Conservation (phyloP, 2,888 invertebrate genomes). For the Mesodorylaimus sp. region DNA sequence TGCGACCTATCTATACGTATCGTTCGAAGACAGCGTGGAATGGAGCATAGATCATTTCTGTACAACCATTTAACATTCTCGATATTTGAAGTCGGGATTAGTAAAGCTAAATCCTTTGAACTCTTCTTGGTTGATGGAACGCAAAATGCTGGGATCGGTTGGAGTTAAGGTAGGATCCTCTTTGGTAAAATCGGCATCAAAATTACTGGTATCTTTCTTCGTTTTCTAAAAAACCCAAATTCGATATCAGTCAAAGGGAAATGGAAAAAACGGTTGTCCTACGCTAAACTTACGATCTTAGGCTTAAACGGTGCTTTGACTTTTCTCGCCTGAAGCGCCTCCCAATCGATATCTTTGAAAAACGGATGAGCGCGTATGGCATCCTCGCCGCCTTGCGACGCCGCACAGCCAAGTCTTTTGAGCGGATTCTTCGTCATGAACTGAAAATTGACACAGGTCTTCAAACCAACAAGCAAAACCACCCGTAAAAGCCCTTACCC, state of each 20-base stretch:
- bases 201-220: constrained; percentile 89
- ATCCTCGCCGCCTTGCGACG: constrained; percentile 56
- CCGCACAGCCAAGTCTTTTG: constrained; percentile 74
- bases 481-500: constrained; percentile 35
- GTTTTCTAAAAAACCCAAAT: constrained; percentile 65
- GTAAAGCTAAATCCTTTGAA: constrained; percentile 93
- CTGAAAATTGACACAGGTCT: no score
- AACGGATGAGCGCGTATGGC: constrained; percentile 60
- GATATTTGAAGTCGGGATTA: constrained; percentile 56
- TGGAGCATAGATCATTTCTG: no score
- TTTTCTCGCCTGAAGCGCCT: constrained; percentile 65
- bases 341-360: constrained; percentile 87
- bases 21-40: no score
- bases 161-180: constrained; percentile 93
- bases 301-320: constrained; percentile 94
- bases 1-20: no score
- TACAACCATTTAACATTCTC: no score
- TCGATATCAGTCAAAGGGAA: no score
- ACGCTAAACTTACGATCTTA: constrained; percentile 65
- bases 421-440: constrained; percentile 96
- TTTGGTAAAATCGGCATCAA: constrained; percentile 96
- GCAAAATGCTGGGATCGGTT: constrained; percentile 64
- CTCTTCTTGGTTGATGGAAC: constrained; percentile 92
- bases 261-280: no score
- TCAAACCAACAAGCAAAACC: no score